Evolutionary conservation across 2,113 vertebrate species (phyloP), one percentile per base, ranked within the genome.

Genomic region (Tretioscincus oriximinensis): DNA sequence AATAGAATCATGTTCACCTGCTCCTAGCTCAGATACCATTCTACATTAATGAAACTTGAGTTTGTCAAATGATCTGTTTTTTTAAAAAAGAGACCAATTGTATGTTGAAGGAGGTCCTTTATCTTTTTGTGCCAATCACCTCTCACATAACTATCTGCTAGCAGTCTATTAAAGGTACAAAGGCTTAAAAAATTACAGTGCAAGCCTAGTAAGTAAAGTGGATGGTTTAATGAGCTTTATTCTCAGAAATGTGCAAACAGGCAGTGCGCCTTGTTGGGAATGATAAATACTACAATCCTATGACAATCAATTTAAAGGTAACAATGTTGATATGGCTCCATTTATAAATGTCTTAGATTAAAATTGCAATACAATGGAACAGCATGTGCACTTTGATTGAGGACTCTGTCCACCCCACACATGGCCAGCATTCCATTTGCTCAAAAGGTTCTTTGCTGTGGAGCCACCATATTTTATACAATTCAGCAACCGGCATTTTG

Each of bases 271-370:
- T 74, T 47, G 51, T 35, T 41, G 5, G 18, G 11, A 21, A 68
- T 10, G 24, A 22, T 65, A 41, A 51, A 78, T n/a, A 45, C 22
- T 64, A 22, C 66, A 75, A 28, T 66, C 77, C 74, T 6, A 64
- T 4, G 51, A 69, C 3, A 78, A 54, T 58, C 74, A 84, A 86
- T 84, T 69, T 35, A 87, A 9, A 2, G 5, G 66, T 1, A 14
- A 61, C 49, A 51, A n/a, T 77, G 65, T 80, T 81, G 29, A 81
- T 82, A 60, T 61, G 71, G 77, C 76, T 69, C 18, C 61, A 21
- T 77, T 76, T 63, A 76, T 7, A 10, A 31, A 45, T 7, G 45
- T 60, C n/a, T 71, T 18, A 67, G 9, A 18, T 81, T 41, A 76
- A 22, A 6, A 1, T 70, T 64, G 61, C 54, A 45, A 82, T 47